These are phyloP conservation scores for Lipotes vexillifer DNA, from an alignment of 2,113 vertebrate species.

Conservation along the genomic window DNA sequence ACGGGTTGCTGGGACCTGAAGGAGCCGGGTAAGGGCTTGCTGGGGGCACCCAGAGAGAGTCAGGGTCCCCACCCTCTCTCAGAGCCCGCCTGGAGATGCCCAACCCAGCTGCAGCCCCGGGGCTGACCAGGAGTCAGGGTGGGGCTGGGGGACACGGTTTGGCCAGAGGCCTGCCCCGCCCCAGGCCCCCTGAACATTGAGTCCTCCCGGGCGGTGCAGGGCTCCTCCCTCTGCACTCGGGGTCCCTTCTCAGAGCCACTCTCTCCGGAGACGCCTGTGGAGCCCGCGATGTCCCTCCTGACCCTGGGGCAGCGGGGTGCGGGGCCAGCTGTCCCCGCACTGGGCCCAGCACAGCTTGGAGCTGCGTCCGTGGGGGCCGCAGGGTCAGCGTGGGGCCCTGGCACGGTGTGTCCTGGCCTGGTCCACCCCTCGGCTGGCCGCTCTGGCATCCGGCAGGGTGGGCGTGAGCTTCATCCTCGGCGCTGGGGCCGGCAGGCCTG, in stretches of 20 bases:
- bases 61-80: background rate
- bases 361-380: background rate
- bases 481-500: background rate
- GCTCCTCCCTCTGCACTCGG: background rate
- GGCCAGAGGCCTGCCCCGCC: background rate
- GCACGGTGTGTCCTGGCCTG: background rate
- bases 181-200: background rate
- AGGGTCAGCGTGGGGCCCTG: background rate
- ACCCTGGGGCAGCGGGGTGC: background rate
- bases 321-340: background rate
- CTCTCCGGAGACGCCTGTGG: accelerated
- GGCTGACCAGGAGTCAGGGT: background rate
- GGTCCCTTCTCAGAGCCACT: no score
- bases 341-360: no score
- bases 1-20: background rate
- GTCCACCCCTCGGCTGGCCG: background rate
- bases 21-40: background rate
- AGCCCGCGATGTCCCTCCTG: no score
- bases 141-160: background rate
- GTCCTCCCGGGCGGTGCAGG: accelerated
- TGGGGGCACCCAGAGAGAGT: background rate
- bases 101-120: background rate
- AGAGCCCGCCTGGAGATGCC: background rate
- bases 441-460: background rate
- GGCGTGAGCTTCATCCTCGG: background rate